phyloP scores from a whole-genome alignment of 2,113 vertebrate genomes.

The Zingel zingel region DNA sequence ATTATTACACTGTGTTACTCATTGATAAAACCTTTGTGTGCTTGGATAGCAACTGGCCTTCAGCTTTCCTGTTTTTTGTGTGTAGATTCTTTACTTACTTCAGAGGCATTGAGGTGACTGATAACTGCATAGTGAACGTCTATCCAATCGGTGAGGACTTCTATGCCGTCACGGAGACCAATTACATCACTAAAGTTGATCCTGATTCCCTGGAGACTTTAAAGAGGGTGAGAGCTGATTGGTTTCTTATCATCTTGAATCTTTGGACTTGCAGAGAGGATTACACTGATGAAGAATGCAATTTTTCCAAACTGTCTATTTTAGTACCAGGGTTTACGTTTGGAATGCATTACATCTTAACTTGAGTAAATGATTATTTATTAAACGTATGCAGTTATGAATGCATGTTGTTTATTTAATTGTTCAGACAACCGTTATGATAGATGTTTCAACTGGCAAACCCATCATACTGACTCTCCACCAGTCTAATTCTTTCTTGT shows the following conservation, averaged over 20 bases:
- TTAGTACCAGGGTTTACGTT: not conserved
- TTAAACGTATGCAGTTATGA: no score
- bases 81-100: slow-evolving; percentile 98
- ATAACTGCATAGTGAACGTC: slow-evolving; percentile 95
- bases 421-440: not conserved
- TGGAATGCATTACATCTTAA: not conserved
- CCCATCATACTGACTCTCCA: not conserved
- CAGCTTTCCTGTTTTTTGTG: not conserved
- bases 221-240: slow-evolving; percentile 87
- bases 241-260: not conserved
- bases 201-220: slow-evolving; percentile 94
- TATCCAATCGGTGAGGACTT: slow-evolving; percentile 96
- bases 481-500: not conserved
- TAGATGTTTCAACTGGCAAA: not conserved
- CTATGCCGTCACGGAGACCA: slow-evolving; percentile 97
- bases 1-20: not conserved
- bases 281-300: not conserved
- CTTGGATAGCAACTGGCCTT: not conserved
- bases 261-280: not conserved
- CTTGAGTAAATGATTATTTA: not conserved
- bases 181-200: slow-evolving; percentile 95
- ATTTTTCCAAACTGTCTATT: not conserved
- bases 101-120: slow-evolving; percentile 93
- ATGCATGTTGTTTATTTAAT: not conserved
- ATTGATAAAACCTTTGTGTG: not conserved